A percentile compares a stretch with the other conserved stretches of the same genome.
Evolutionary conservation across 2,888 invertebrate species (phyloP).

Genomic region (Pammene fasciana): DNA sequence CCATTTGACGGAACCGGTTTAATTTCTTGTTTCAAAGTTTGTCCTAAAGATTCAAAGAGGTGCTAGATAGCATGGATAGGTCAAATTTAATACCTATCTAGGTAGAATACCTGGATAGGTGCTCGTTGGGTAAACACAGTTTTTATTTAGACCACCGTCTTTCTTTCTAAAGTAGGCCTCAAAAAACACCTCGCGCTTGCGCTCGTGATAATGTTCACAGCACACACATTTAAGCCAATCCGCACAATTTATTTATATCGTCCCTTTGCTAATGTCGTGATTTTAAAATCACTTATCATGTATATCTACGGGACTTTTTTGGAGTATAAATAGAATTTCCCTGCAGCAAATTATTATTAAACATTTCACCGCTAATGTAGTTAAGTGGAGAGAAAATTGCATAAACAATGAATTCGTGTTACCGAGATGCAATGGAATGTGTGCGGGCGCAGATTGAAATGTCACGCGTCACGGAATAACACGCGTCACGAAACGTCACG

Average conservation of each 20-base stretch:
- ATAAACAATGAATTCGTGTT: constrained; percentile 26
- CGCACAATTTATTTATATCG: constrained; percentile 14
- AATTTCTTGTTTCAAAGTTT: no score
- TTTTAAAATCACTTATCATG: no score
- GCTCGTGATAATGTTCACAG: constrained; percentile 7
- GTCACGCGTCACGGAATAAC: constrained; percentile 43
- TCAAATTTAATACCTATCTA: no score
- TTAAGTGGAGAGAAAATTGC: constrained; percentile 22
- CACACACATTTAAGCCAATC: constrained; percentile 21
- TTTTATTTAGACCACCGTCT: no score
- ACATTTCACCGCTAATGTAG: neutral
- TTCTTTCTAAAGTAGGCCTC: no score
- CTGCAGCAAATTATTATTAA: no score
- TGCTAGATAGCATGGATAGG: no score
- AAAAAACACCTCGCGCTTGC: constrained; percentile 5
- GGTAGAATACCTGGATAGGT: no score
- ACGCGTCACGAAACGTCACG: constrained; percentile 28
- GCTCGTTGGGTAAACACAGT: no score
- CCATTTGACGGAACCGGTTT: no score
- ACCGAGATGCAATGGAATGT: constrained; percentile 20
- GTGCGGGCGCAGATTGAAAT: constrained; percentile 44
- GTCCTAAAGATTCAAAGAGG: no score
- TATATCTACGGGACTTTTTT: no score
- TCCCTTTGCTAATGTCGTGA: neutral
- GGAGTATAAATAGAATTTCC: neutral